These are phyloP conservation scores for Trachelus tabidus DNA, from an alignment of 2,888 invertebrate species.

Conservation along the genomic window DNA sequence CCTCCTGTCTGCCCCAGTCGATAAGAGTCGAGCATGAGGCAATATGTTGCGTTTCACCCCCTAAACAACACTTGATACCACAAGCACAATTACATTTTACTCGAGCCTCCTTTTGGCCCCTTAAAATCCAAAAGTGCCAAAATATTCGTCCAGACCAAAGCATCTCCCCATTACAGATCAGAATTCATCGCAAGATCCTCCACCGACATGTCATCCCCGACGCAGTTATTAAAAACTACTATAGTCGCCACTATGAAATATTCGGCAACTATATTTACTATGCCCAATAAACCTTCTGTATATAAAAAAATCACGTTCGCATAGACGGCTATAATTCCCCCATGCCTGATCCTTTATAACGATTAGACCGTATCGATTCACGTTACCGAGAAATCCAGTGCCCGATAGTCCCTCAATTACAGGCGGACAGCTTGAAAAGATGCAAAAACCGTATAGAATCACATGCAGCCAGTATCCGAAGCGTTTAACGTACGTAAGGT, in stretches of 20 bases:
- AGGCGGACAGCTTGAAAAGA: not conserved
- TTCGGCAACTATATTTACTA: not conserved
- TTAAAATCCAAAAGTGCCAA: not conserved
- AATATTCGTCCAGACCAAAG: not conserved
- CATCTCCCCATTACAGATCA: not conserved
- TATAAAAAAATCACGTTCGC: not conserved
- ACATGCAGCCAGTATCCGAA: not conserved
- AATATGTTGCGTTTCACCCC: conserved; percentile 57
- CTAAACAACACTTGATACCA: conserved; percentile 10
- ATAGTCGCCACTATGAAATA: not conserved
- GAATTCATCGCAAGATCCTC: not conserved
- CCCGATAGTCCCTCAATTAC: not conserved
- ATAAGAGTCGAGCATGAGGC: conserved; percentile 53
- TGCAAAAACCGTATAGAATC: not conserved
- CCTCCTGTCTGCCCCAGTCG: conserved; percentile 55
- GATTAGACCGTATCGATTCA: not conserved
- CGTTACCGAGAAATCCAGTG: not conserved
- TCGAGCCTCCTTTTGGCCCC: not conserved
- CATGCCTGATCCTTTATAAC: not conserved
- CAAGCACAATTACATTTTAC: conserved; percentile 41
- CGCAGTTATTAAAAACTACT: not conserved
- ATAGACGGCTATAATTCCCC: not conserved
- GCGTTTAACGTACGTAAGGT: not conserved
- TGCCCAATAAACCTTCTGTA: not conserved
- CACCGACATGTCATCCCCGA: rapidly evolving